A percentile compares a stretch with the other conserved stretches of the same genome.
phyloP scores from a whole-genome alignment of 30 jellyfish, hydroid and myxozoan species.

The Hydractinia symbiolongicarpus region DNA sequence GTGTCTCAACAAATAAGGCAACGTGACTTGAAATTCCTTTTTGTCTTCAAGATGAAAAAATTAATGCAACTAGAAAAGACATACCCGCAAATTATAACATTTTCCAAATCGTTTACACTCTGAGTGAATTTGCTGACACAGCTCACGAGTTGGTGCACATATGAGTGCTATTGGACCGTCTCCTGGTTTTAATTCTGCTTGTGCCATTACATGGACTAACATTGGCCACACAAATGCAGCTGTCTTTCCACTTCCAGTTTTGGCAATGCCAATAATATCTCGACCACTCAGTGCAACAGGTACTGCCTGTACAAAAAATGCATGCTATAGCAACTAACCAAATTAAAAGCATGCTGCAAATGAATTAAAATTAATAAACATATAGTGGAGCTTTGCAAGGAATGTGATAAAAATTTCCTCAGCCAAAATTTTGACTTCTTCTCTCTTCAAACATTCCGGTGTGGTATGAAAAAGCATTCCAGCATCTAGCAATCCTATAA shows the following conservation, averaged over 20 bases:
- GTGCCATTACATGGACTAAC: slow-evolving; percentile 95
- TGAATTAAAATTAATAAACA: too few relatives aligned
- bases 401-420: too few relatives aligned
- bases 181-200: slow-evolving; percentile 79
- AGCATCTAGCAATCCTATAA: too few relatives aligned
- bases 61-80: not conserved
- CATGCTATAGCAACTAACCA: too few relatives aligned
- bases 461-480: too few relatives aligned
- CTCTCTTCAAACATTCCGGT: too few relatives aligned
- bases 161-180: slow-evolving; percentile 98
- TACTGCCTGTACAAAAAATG: slow-evolving; percentile 58
- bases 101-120: slow-evolving; percentile 86
- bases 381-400: too few relatives aligned
- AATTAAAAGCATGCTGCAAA: too few relatives aligned
- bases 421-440: too few relatives aligned
- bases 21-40: too few relatives aligned
- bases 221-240: slow-evolving; percentile 99
- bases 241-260: slow-evolving; percentile 98
- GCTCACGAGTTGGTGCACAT: slow-evolving; percentile 97
- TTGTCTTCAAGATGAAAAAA: too few relatives aligned
- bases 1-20: too few relatives aligned
- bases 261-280: slow-evolving; percentile 97
- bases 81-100: slow-evolving; percentile 80
- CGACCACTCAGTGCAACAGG: slow-evolving; percentile 98
- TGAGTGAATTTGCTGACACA: slow-evolving; percentile 89